phyloP scores from a whole-genome alignment of 1,140 invertebrate species.

The Conus ventricosus region DNA sequence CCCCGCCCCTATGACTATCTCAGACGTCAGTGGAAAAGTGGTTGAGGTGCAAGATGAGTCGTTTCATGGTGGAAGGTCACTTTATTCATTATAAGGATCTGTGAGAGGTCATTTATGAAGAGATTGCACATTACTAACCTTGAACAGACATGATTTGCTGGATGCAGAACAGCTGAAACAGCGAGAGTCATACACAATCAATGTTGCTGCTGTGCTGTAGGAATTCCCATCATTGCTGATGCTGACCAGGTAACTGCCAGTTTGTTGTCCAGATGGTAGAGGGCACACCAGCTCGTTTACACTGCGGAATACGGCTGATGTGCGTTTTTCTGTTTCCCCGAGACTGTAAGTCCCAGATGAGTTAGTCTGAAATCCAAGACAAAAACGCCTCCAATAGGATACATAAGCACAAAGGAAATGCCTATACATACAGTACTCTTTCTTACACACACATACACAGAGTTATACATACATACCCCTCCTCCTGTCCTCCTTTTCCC shows the following conservation, averaged over 20 bases:
- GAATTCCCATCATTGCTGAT: slow-evolving; percentile 45
- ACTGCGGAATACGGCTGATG: slow-evolving; percentile 47
- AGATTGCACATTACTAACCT: slow-evolving; percentile 41
- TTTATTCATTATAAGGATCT: no score
- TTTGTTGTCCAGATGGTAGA: slow-evolving; percentile 25
- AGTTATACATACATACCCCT: no score
- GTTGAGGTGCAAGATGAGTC: no score
- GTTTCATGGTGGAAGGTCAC: no score
- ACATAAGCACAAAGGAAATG: no score
- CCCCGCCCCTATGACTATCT: no score
- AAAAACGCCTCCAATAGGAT: background rate
- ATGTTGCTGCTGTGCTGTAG: slow-evolving; percentile 41
- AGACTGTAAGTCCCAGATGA: slow-evolving; percentile 43
- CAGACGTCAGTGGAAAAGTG: no score
- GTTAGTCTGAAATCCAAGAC: slow-evolving; percentile 47
- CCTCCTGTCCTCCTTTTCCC: no score
- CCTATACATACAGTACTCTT: no score
- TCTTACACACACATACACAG: no score
- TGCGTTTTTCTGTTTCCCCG: slow-evolving; percentile 7
- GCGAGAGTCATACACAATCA: slow-evolving; percentile 57
- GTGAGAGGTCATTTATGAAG: no score
- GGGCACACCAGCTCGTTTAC: slow-evolving; percentile 56
- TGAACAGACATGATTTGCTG: slow-evolving; percentile 48
- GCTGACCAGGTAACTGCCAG: slow-evolving; percentile 46
- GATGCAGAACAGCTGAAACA: slow-evolving; percentile 52